A percentile compares a stretch with the other conserved stretches of the same genome.
phyloP scores from a whole-genome alignment of 2,797 vertebrate genomes.

The Limnodromus scolopaceus region DNA sequence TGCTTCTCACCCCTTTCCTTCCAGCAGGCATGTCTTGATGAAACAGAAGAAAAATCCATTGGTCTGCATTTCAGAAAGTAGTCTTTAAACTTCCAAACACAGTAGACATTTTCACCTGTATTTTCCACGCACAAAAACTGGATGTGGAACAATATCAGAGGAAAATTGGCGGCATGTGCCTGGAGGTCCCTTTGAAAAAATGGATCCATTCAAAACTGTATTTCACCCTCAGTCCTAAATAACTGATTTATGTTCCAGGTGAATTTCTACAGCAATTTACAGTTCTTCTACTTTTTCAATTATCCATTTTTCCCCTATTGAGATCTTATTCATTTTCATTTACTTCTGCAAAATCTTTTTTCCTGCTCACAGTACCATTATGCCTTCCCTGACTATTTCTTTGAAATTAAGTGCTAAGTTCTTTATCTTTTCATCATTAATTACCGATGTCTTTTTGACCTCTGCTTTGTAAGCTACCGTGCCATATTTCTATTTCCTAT shows the following conservation, averaged over 20 bases:
- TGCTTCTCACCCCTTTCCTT: neutral
- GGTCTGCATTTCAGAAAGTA: constrained; percentile 1
- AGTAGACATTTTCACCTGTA: neutral
- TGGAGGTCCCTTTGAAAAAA: neutral
- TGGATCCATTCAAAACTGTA: neutral
- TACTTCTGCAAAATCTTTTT: constrained; percentile 49
- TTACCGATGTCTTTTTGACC: constrained; percentile 68
- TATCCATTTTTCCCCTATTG: constrained; percentile 59
- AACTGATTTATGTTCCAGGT: constrained; percentile 47
- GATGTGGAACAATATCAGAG: constrained; percentile 12
- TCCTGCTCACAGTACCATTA: constrained; percentile 39
- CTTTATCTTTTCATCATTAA: constrained; percentile 68
- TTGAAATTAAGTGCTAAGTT: constrained; percentile 59
- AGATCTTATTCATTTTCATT: constrained; percentile 60
- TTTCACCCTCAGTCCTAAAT: constrained; percentile 36
- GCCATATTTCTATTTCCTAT: constrained; percentile 53
- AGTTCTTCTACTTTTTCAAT: constrained; percentile 49
- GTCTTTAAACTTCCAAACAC: constrained; percentile 16
- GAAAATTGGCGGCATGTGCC: neutral
- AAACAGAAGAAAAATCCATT: neutral
- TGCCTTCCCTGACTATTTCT: neutral
- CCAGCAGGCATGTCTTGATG: neutral
- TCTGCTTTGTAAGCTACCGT: constrained; percentile 12
- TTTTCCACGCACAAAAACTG: constrained; percentile 5
- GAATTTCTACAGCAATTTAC: constrained; percentile 56